Evolutionary conservation across 2,888 invertebrate species (phyloP).

Genomic region (Panzeria rudis): DNA sequence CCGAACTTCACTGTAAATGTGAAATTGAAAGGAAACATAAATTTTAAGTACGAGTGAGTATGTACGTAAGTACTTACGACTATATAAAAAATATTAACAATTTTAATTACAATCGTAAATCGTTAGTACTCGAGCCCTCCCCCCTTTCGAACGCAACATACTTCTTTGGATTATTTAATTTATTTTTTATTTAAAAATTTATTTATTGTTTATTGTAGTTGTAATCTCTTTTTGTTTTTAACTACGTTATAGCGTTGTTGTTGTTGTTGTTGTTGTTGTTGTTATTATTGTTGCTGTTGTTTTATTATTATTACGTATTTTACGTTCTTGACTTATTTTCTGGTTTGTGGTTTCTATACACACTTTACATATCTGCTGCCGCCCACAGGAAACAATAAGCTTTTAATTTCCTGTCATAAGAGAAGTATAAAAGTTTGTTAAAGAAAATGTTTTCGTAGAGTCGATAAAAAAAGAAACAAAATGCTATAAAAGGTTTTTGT

Average conservation of each 20-base stretch:
- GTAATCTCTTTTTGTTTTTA: slow-evolving; percentile 10
- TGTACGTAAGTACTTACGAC: no score
- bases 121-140: neutral
- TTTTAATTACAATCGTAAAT: neutral
- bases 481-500: slow-evolving; percentile 41
- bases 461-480: slow-evolving; percentile 20
- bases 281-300: slow-evolving; percentile 5
- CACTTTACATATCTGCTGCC: slow-evolving; percentile 61
- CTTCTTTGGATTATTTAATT: neutral
- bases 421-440: slow-evolving; percentile 58
- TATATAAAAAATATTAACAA: neutral
- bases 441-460: slow-evolving; percentile 27
- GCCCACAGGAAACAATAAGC: slow-evolving; percentile 80
- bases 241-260: neutral
- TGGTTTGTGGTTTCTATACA: slow-evolving; percentile 52
- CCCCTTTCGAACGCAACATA: neutral
- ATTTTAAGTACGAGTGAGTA: neutral
- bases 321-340: slow-evolving; percentile 40
- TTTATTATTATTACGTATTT: slow-evolving; percentile 40
- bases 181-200: neutral
- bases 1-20: no score
- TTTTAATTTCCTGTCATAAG: slow-evolving; percentile 79
- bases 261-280: slow-evolving; percentile 10
- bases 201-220: slow-evolving; percentile 20
- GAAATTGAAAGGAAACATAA: slow-evolving; percentile 1